phyloP scores from a whole-genome alignment of 2,113 vertebrate species.

The Haplotaxodon microlepis region DNA sequence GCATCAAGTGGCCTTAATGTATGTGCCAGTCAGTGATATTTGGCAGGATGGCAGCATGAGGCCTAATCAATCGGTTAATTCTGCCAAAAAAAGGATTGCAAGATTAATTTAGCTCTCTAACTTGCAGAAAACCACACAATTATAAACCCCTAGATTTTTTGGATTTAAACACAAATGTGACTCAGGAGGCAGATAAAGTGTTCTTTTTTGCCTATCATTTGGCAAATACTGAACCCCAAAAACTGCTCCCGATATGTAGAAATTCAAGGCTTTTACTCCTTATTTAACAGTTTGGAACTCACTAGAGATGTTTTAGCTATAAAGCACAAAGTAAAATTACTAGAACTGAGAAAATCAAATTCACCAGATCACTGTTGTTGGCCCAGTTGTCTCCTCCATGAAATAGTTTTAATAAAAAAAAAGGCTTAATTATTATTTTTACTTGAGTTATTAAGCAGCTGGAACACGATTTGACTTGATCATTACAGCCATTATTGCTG shows the following conservation, averaged over 20 bases:
- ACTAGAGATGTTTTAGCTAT: neutral
- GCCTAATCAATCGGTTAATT: neutral
- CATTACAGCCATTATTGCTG: neutral
- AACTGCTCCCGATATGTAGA: neutral
- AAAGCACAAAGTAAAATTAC: neutral
- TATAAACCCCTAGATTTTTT: neutral
- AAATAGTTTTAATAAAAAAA: neutral
- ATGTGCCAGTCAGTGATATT: neutral
- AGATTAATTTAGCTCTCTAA: neutral
- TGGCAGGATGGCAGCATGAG: conserved; percentile 2
- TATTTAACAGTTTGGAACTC: neutral
- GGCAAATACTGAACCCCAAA: neutral
- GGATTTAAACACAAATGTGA: neutral
- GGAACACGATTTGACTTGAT: neutral
- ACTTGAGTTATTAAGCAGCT: neutral
- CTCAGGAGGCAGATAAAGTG: neutral
- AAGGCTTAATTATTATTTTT: neutral
- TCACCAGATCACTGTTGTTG: neutral
- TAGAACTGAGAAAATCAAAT: neutral
- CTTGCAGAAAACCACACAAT: neutral
- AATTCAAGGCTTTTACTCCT: neutral
- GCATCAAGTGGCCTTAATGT: conserved; percentile 9
- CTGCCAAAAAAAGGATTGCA: neutral
- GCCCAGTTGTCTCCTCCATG: neutral
- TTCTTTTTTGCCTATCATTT: neutral